Evolutionary conservation across 2,888 invertebrate genomes (phyloP), one percentile per base, ranked within the genome.

Genomic region (Drosophila mercatorum): DNA sequence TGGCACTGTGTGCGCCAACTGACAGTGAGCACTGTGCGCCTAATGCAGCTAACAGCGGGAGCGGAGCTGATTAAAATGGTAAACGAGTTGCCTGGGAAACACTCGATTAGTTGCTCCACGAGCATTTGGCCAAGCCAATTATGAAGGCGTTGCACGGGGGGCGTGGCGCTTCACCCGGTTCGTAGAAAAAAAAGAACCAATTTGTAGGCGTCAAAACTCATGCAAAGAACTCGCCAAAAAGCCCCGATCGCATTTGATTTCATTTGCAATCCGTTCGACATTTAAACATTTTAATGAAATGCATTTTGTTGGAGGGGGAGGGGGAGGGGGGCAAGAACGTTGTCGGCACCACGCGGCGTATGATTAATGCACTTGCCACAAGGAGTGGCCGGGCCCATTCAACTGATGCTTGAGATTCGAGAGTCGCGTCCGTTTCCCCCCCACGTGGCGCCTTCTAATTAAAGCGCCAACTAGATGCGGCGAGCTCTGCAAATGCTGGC

Each of bases 381-480:
- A 40, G 58, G 51, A 65, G 75, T 60, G 81, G 76, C 83, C 49
- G 38, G 43, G 46, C 44, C 26, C 56, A 68, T 49, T 59, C 38
- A 63, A 63, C 80, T 68, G 86, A 84, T 77, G 64, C 68, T 58
- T 57, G 47, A 56, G 83, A 85, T 86, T 79, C 68, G 62, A 75
- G 70, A 55, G 17, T 26, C 22, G 31, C 41, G 43, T 65, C 65
- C 53, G 56, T 68, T 66, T 61, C 40, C 55, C 49, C 72, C 22
- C 22, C 17, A 17, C 17, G 70, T 81, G 82, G 70, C 88, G 87
- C 81, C 80, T 80, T 86, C 83, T 80, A 88, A 85, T 85, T 80
- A 78, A 86, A 38, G 38, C 28, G 3, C 11, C 34, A 31, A 38
- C 64, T 44, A 55, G 44, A 70, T 44, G 81, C 72, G 60, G 58